Base-by-base conservation (phyloP, 2,888 invertebrate species). In the Phyllotreta striolata region DNA sequence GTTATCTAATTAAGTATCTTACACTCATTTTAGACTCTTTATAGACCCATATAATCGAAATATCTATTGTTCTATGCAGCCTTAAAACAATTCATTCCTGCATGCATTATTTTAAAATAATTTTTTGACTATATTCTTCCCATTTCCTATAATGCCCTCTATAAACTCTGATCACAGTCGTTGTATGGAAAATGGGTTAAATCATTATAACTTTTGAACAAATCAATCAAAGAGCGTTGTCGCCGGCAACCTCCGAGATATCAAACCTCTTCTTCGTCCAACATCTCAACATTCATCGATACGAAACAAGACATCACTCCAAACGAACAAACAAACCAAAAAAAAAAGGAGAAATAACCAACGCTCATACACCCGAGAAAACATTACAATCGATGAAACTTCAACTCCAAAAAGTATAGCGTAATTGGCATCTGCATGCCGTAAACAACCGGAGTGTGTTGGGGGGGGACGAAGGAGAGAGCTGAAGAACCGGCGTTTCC, bases 381-480 rank as follows among this genome's bases (percentile, higher is more conserved):
- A 75, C 73, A 70, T 73, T 75, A 75, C 73, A 76, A 73, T 66
- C 71, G 73, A 74, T 73, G 69, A 70, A 69, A 69, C 55, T 67
- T 68, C 51, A 58, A 24, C 24, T 24, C 24, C 24, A 24, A 24
- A 24, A 58, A 63, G 59, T 41, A 14, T 59, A 57, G 52, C 54
- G 62, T 64, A 61, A 66, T 65, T 65, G 51, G 59, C 73, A 74
- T 74, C 76, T 54, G 40, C 62, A 52, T 61, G 73, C 75, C 73
- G 78, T 79, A 79, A 80, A 80, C 76, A 73, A 74, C 77, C 79
- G 78, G 78, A n/a, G n/a, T n/a, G n/a, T n/a, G n/a, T n/a, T n/a
- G n/a, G n/a, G n/a, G n/a, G n/a, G n/a, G n/a, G n/a, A n/a, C n/a
- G n/a, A n/a, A n/a, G n/a, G 74, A 76, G 71, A 72, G 72, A 65